These are phyloP conservation scores for Battus philenor DNA, from an alignment of 1,140 invertebrate genomes.

Conservation along the genomic window DNA sequence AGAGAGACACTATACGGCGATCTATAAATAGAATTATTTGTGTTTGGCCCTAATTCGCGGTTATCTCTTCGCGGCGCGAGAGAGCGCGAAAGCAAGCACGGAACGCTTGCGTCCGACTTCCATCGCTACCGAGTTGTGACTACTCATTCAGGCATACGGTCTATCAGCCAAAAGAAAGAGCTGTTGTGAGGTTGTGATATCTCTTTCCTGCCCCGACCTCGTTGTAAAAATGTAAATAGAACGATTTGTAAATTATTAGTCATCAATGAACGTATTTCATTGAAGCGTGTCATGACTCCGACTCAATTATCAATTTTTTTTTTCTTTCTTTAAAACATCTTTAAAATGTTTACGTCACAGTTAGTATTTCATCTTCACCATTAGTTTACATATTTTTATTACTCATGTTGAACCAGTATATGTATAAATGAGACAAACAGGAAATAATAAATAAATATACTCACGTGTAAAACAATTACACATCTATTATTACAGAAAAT, in stretches of 20 bases:
- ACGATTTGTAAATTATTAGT: constrained; percentile 13
- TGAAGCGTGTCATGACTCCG: background rate
- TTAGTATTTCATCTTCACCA: too few relatives aligned
- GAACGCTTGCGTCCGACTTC: constrained; percentile 57
- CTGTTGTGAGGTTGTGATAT: constrained; percentile 7
- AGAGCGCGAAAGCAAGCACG: constrained; percentile 44
- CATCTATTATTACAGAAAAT: too few relatives aligned
- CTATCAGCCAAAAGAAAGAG: constrained; percentile 65
- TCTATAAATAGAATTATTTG: constrained; percentile 38
- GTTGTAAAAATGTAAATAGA: constrained; percentile 13
- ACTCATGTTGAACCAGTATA: too few relatives aligned
- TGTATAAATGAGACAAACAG: too few relatives aligned
- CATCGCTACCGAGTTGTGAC: constrained; percentile 72
- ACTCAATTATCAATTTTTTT: too few relatives aligned
- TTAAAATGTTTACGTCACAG: too few relatives aligned
- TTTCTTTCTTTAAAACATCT: too few relatives aligned
- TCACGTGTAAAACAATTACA: too few relatives aligned
- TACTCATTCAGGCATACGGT: constrained; percentile 43
- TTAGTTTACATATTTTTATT: too few relatives aligned
- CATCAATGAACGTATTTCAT: constrained; percentile 12
- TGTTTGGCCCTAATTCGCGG: constrained; percentile 55
- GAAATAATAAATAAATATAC: too few relatives aligned
- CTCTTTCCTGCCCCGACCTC: constrained; percentile 8
- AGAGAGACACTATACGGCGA: constrained; percentile 26
- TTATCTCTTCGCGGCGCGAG: constrained; percentile 46